Percentiles rank a stretch among this genome's conserved stretches.
Conservation (phyloP, 2,113 vertebrate genomes). For the Platichthys flesus region DNA sequence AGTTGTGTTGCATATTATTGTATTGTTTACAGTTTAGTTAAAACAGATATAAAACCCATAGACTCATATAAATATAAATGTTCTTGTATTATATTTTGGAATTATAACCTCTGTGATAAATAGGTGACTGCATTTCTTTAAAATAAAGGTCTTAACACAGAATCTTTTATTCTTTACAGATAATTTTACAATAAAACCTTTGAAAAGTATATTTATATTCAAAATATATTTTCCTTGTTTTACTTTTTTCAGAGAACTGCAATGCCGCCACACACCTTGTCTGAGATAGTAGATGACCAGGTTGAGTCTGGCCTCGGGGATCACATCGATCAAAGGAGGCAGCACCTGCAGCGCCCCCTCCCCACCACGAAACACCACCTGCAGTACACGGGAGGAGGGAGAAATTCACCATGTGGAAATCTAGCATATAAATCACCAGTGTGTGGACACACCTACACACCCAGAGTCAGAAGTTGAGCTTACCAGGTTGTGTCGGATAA, state of each 20-base stretch:
- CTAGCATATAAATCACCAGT: slow-evolving; percentile 8
- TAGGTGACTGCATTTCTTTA: not conserved
- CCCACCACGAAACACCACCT: slow-evolving; percentile 97
- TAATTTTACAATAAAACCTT: not conserved
- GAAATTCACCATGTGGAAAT: slow-evolving; percentile 13
- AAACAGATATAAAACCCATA: not conserved
- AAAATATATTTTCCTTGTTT: not conserved
- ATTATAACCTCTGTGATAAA: not conserved
- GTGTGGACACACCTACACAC: not conserved
- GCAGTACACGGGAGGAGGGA: slow-evolving; percentile 17
- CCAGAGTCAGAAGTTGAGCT: slow-evolving; percentile 48
- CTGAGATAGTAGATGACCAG: slow-evolving; percentile 97
- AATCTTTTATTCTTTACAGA: not conserved
- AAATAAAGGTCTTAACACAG: not conserved
- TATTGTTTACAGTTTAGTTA: not conserved
- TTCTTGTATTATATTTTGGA: not conserved
- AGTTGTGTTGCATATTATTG: too few species aligned
- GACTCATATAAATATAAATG: not conserved
- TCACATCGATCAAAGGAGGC: slow-evolving; percentile 95
- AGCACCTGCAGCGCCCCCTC: slow-evolving; percentile 95
- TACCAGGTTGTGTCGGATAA: slow-evolving; percentile 97
- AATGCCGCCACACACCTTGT: slow-evolving; percentile 85
- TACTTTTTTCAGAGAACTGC: not conserved
- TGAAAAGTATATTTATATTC: not conserved
- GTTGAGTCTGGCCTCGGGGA: slow-evolving; percentile 96